Evolutionary conservation across 2,797 vertebrate genomes (phyloP).

Genomic region (Tadarida brasiliensis): DNA sequence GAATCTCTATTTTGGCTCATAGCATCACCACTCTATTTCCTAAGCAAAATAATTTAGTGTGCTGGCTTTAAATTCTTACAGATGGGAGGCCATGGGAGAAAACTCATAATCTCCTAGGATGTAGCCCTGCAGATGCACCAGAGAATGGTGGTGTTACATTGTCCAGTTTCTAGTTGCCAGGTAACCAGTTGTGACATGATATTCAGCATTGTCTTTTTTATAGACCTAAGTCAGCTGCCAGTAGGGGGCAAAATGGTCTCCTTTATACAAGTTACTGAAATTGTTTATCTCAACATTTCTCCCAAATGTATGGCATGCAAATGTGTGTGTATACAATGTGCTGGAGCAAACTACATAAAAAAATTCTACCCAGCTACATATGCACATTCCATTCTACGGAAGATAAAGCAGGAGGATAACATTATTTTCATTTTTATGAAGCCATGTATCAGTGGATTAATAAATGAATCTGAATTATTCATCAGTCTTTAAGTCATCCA

Average conservation of each 20-base stretch:
- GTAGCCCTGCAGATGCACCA: background rate
- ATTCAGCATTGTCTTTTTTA: slow-evolving; percentile 45
- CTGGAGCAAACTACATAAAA: background rate
- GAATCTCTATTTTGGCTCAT: background rate
- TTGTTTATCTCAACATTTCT: slow-evolving; percentile 73
- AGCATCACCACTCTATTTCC: background rate
- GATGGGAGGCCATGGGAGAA: background rate
- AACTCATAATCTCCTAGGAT: background rate
- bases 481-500: slow-evolving; percentile 68
- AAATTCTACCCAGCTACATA: slow-evolving; percentile 24
- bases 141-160: background rate
- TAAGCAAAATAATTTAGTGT: background rate
- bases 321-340: background rate
- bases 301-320: slow-evolving; percentile 72
- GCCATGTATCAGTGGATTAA: slow-evolving; percentile 84
- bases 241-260: slow-evolving; percentile 73
- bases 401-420: slow-evolving; percentile 71
- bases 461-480: slow-evolving; percentile 88
- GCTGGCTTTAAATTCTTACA: slow-evolving; percentile 15
- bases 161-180: slow-evolving; percentile 70
- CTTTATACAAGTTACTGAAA: slow-evolving; percentile 67
- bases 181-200: slow-evolving; percentile 66
- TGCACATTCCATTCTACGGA: slow-evolving; percentile 41
- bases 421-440: slow-evolving; percentile 85
- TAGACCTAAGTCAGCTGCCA: slow-evolving; percentile 55